These are phyloP conservation scores for Gymnoscelis rufifasciata DNA, from an alignment of 2,888 invertebrate genomes.

Conservation along the genomic window DNA sequence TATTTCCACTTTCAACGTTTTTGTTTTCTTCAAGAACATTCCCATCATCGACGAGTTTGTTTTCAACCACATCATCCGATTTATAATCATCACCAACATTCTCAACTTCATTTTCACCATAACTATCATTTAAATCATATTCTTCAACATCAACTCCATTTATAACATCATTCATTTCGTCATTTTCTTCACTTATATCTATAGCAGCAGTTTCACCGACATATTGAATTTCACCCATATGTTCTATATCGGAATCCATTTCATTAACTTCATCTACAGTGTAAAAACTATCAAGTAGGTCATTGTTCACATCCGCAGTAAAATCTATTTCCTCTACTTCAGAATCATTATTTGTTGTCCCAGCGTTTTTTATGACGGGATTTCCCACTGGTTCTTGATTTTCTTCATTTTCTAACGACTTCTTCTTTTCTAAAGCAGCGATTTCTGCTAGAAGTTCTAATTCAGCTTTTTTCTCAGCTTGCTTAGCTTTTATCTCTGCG, in stretches of 20 bases:
- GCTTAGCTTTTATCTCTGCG: slow-evolving; percentile 1
- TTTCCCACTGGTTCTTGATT: neutral
- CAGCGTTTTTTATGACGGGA: neutral
- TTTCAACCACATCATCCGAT: slow-evolving; percentile 7
- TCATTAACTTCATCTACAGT: slow-evolving; percentile 24
- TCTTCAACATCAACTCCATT: neutral
- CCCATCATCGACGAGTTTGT: no score
- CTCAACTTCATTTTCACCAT: neutral
- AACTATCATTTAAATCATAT: neutral
- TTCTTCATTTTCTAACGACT: neutral
- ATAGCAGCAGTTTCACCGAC: neutral
- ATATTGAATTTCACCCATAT: neutral
- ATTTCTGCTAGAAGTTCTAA: neutral
- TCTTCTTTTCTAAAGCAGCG: neutral
- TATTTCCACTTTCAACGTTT: no score
- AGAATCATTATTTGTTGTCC: neutral
- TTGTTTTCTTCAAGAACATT: no score
- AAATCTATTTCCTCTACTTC: neutral
- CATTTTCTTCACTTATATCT: neutral
- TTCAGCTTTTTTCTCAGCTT: neutral
- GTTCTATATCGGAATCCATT: slow-evolving; percentile 17
- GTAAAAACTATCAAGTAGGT: slow-evolving; percentile 17
- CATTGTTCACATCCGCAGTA: neutral
- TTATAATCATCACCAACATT: neutral
- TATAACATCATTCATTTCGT: neutral